These are phyloP conservation scores for Lithodes maja DNA, from an alignment of 2,888 invertebrate species.

Conservation along the genomic window DNA sequence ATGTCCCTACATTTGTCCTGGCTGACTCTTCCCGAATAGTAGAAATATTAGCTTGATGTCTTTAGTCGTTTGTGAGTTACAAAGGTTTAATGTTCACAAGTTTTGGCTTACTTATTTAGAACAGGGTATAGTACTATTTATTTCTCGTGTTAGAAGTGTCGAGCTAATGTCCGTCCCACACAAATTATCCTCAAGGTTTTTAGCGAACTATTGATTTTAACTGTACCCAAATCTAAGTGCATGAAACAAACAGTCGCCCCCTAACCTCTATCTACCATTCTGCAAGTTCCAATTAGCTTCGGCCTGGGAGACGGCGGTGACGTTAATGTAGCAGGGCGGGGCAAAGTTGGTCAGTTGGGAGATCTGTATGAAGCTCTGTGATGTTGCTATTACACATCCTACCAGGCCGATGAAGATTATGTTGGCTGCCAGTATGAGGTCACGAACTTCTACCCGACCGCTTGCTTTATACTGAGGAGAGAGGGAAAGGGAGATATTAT, in stretches of 20 bases:
- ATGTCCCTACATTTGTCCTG: no score
- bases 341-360: constrained; percentile 31
- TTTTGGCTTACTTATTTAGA: no score
- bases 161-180: no score
- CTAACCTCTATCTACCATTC: not conserved
- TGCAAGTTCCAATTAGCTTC: not conserved
- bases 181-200: no score
- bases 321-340: constrained; percentile 57
- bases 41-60: no score
- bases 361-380: constrained; percentile 49
- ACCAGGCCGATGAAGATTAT: constrained; percentile 46
- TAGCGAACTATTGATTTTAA: no score
- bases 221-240: not conserved
- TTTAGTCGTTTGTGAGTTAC: no score
- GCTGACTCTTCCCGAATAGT: no score
- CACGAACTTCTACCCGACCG: constrained; percentile 37
- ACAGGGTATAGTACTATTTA: no score
- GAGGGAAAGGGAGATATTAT: not conserved
- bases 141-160: no score
- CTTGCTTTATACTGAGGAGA: constrained; percentile 34
- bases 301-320: constrained; percentile 3
- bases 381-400: constrained; percentile 54
- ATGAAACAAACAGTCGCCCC: not conserved
- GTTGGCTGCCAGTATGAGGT: constrained; percentile 38
- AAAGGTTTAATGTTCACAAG: no score